Evolutionary conservation across 2,888 invertebrate species (phyloP), one percentile per base, ranked within the genome.

Genomic region (Lithophane leautieri): DNA sequence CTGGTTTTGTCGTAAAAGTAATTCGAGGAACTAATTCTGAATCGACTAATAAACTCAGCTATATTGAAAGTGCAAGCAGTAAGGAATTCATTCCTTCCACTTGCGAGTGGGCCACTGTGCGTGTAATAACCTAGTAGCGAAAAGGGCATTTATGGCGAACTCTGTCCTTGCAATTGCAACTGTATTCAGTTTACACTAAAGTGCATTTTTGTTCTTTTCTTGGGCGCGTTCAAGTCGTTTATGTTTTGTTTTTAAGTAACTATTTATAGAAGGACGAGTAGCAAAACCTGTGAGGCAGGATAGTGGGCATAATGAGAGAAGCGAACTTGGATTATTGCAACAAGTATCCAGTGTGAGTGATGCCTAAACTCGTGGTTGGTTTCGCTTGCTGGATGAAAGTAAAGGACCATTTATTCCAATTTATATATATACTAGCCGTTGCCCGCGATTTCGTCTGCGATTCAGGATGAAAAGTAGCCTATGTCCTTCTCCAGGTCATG

Each of bases 41-140:
- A 90, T 92, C 89, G 77, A 89, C 86, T 90, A 90, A 91, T 93
- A 93, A 91, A 92, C 89, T 86, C 90, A 93, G 81, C 90, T 89
- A 85, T 91, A 93, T 94, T 91, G 95, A 96, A 95, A 95, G 95
- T 95, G 95, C 94, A 95, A 95, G 95, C 94, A 90, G 91, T 94
- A 93, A 92, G 90, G 94, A 94, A 93, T 93, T 94, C 92, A 94
- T 93, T 94, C 93, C 93, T 90, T 89, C 93, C 90, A 92, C 91
- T 93, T 91, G 92, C 92, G 93, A 95, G 92, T 95, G 94, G 94
- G 94, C 93, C 94, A 94, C 91, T 91, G 90, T 91, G 91, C 88
- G 89, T 83, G 75, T 68, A 78, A 77, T 62, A 76, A 71, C 42
- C 73, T 44, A 71, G 69, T 40, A 62, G 68, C 47, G 22, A 81